Conservation (phyloP, 2,113 vertebrate species). For the Cepphus grylle region DNA sequence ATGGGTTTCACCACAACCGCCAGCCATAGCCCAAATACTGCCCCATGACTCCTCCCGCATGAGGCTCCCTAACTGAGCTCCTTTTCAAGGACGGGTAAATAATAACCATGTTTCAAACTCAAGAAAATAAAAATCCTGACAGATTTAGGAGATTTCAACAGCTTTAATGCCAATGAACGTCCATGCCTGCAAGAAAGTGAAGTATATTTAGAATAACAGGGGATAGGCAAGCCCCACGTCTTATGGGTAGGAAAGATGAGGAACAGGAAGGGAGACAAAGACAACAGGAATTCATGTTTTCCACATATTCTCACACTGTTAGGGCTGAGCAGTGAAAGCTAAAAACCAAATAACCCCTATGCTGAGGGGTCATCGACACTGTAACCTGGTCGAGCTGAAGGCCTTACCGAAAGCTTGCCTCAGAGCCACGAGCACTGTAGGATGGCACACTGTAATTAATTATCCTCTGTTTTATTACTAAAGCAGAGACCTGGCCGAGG, state of each 20-base stretch:
- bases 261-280: background rate
- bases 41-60: background rate
- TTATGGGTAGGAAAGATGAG: fast-evolving
- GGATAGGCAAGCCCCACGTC: background rate
- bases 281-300: fast-evolving
- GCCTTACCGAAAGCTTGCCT: background rate
- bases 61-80: background rate
- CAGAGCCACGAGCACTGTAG: fast-evolving
- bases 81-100: fast-evolving
- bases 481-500: background rate
- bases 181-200: background rate
- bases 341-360: fast-evolving
- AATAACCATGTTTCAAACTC: fast-evolving
- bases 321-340: background rate
- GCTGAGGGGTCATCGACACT: fast-evolving
- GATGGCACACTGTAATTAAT: fast-evolving
- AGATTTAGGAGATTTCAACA: background rate
- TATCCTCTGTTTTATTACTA: fast-evolving
- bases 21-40: background rate
- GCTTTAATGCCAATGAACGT: background rate
- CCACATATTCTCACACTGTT: fast-evolving
- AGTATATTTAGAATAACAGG: background rate
- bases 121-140: background rate
- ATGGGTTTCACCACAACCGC: background rate
- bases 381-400: fast-evolving